Evolutionary conservation across 35 echinoderm and acorn worm genomes (phyloP).

Genomic region (Stichopus chloronotus): DNA sequence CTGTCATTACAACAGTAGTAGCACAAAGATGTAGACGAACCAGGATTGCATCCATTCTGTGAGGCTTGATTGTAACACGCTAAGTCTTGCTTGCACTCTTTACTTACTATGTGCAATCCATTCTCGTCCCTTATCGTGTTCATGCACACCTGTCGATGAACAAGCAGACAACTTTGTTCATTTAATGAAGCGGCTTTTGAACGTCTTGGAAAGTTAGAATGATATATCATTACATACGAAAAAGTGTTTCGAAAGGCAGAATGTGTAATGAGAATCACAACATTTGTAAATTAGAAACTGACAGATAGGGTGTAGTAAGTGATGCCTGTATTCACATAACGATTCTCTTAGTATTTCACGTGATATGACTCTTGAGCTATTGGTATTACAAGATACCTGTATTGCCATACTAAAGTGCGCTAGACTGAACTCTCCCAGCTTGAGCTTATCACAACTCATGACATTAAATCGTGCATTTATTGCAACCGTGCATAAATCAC

Average conservation of each 20-base stretch:
- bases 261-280: background rate
- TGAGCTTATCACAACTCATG: no score
- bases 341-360: no score
- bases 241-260: background rate
- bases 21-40: background rate
- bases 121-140: slow-evolving; percentile 25
- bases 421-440: no score
- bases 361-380: no score
- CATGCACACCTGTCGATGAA: slow-evolving; percentile 1
- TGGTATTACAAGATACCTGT: no score
- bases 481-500: no score
- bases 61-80: background rate
- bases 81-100: background rate
- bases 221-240: background rate
- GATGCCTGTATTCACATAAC: no score
- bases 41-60: background rate
- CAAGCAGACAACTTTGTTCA: background rate
- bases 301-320: no score
- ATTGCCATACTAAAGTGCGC: no score
- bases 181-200: background rate
- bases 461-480: no score
- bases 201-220: background rate
- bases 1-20: slow-evolving; percentile 38
- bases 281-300: no score
- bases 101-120: background rate